Evolutionary conservation across 1,140 invertebrate genomes (phyloP).

Genomic region (Drosophila leontia): DNA sequence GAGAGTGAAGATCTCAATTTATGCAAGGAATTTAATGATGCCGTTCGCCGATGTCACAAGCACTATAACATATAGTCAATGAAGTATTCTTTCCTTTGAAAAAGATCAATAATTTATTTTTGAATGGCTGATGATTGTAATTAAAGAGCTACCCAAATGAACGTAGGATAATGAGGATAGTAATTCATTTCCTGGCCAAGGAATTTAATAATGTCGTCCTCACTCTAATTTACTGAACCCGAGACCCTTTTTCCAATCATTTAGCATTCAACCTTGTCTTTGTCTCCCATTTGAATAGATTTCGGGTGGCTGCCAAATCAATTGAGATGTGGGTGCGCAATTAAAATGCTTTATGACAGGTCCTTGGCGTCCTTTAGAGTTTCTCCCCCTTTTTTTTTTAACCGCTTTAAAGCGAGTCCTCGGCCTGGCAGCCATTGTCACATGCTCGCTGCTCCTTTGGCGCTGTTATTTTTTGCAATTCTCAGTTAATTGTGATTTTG

Average conservation of each 20-base stretch:
- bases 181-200: slow-evolving; percentile 88
- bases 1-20: slow-evolving; percentile 92
- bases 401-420: slow-evolving; percentile 58
- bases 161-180: slow-evolving; percentile 92
- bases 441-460: slow-evolving; percentile 41
- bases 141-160: slow-evolving; percentile 86
- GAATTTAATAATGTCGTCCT: slow-evolving; percentile 94
- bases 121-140: neutral
- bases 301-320: slow-evolving; percentile 14
- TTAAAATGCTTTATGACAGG: slow-evolving; percentile 74
- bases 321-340: slow-evolving; percentile 50
- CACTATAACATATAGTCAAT: slow-evolving; percentile 81
- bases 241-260: slow-evolving; percentile 38
- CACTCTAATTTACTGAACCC: slow-evolving; percentile 41
- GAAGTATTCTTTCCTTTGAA: neutral
- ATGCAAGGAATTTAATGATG: slow-evolving; percentile 96
- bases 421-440: slow-evolving; percentile 34
- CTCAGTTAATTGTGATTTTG: slow-evolving; percentile 82
- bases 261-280: slow-evolving; percentile 24
- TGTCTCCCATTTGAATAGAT: slow-evolving; percentile 28
- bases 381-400: slow-evolving; percentile 41
- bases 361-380: slow-evolving; percentile 44
- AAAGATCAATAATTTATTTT: neutral
- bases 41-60: slow-evolving; percentile 93
- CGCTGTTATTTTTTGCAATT: slow-evolving; percentile 63